Base-by-base conservation (phyloP, 2,113 vertebrate genomes). In the Lathamus discolor region DNA sequence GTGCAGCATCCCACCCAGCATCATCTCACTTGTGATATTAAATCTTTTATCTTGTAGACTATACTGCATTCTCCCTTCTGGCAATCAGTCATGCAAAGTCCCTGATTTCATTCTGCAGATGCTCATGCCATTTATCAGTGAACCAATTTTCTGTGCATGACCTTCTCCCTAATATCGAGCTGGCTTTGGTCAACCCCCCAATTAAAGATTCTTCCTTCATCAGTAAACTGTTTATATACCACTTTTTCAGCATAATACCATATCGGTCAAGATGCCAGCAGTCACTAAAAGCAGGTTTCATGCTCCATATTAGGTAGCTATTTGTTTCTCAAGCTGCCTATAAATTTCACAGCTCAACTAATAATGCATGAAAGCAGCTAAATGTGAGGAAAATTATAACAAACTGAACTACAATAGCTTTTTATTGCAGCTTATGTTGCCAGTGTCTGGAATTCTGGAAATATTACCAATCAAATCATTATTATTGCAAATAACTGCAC, bases 401-500 rank as follows among this genome's bases (percentile, higher is more conserved):
- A 85, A 78, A 81, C 54, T 54, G 31, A 77, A 78, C 51, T 51
- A 75, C 62, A 91, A 84, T 61, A 52, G 44, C 24, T 63, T 86
- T 85, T 91, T 86, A 80, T 78, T 83, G 35, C 49, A 55, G 44
- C 33, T 92, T 75, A 85, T 24, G 85, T 51, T 82, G 81, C 20
- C 67, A 84, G 3, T 22, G 22, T 31, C 59, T 87, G 46, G 20
- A 77, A 84, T 68, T 61, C 64, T 78, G 51, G 55, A 86, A 88
- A 80, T 83, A 67, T 23, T 63, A 89, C 28, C 29, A n/a, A 84
- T 86, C 64, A 86, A 91, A 85, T 89, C 27, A 83, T 35, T 91
- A 76, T 52, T 86, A 75, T 80, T 83, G 59, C 33, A 92, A 86
- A 88, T 57, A 96, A 95, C 77, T 91, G 55, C 49, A 64, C 5